These are phyloP conservation scores for Napeogenes inachia DNA, from an alignment of 2,888 invertebrate genomes.

Conservation along the genomic window DNA sequence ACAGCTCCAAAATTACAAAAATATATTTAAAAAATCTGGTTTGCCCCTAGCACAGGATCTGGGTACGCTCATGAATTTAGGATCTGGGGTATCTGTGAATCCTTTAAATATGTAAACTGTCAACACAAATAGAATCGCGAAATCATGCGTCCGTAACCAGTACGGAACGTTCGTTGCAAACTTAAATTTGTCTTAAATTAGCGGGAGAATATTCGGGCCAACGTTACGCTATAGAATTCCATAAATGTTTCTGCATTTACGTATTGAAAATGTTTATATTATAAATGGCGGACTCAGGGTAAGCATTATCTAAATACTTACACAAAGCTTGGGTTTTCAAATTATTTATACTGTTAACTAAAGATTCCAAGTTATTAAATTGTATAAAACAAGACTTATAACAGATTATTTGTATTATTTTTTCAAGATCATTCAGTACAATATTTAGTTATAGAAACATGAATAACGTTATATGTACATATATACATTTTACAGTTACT, in stretches of 20 bases:
- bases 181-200: slow-evolving; percentile 60
- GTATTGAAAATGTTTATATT: slow-evolving; percentile 36
- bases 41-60: too few relatives aligned
- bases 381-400: background rate
- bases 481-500: too few relatives aligned
- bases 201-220: slow-evolving; percentile 57
- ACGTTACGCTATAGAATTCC: slow-evolving; percentile 54
- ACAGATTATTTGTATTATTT: too few relatives aligned
- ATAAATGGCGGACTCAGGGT: slow-evolving; percentile 24
- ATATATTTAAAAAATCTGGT: too few relatives aligned
- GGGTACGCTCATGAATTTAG: too few relatives aligned
- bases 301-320: slow-evolving; percentile 14
- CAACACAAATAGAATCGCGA: background rate
- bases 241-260: slow-evolving; percentile 49
- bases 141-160: background rate
- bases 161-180: slow-evolving; percentile 22
- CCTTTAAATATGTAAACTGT: too few relatives aligned
- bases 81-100: too few relatives aligned
- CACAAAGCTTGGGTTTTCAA: background rate
- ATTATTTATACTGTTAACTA: background rate
- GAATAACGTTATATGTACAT: too few relatives aligned
- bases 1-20: too few relatives aligned
- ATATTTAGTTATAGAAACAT: too few relatives aligned
- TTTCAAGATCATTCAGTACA: too few relatives aligned
- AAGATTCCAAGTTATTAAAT: background rate